These are phyloP conservation scores for Lasioglossum pauxillum DNA, from an alignment of 2,888 invertebrate genomes.

Conservation along the genomic window DNA sequence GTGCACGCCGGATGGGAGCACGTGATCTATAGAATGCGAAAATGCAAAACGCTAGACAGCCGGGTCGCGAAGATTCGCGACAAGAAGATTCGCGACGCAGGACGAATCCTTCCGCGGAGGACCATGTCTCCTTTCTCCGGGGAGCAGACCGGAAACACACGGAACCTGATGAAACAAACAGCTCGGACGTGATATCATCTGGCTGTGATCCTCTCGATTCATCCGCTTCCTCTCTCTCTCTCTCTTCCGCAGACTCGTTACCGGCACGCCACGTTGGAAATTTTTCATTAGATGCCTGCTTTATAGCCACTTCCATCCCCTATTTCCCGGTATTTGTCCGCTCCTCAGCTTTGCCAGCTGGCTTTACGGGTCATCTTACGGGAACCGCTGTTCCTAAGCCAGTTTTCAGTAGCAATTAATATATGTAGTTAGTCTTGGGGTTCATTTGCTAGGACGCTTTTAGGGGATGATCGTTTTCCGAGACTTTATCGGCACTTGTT, in stretches of 20 bases:
- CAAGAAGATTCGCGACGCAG: not conserved
- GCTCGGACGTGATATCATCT: constrained; percentile 40
- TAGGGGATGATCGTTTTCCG: not conserved
- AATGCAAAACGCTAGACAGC: not conserved
- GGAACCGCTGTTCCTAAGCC: not conserved
- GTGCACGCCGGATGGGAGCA: constrained; percentile 21
- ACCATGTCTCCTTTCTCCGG: not conserved
- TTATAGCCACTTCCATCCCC: not conserved
- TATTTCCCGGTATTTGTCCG: not conserved
- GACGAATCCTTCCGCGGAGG: not conserved
- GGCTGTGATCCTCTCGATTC: not conserved
- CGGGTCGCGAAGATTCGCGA: not conserved
- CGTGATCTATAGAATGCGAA: constrained; percentile 47
- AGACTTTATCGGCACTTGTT: not conserved
- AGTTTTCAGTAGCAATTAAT: not conserved
- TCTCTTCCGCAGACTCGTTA: not conserved
- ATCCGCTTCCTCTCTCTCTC: constrained; percentile 5
- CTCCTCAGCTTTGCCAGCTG: not conserved
- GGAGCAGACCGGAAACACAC: constrained; percentile 47
- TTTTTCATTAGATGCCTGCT: constrained; percentile 19
- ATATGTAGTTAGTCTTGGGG: not conserved
- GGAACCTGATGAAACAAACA: constrained; percentile 42
- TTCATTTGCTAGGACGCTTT: not conserved
- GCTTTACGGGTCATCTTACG: not conserved
- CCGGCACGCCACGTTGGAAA: not conserved